Base-by-base conservation (phyloP, 2,888 invertebrate genomes). In the Macrophya alboannulata region DNA sequence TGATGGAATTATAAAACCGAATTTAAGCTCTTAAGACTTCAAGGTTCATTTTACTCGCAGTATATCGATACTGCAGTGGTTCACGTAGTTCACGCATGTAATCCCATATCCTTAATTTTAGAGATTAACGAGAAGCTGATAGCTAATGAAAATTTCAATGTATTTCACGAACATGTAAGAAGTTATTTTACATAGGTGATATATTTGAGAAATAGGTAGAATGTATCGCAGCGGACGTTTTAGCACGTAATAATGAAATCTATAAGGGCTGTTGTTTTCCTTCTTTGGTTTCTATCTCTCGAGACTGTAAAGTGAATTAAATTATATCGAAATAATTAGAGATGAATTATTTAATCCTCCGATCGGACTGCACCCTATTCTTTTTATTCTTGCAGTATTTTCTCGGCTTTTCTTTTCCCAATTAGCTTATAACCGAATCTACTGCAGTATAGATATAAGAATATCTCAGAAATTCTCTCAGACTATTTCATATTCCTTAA, bases 351-450 rank as follows among this genome's bases (percentile, higher is more conserved):
- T 31, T 81, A 62, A 81, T 81, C 62, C 43, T 21, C 43, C 81
- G 59, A 62, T 81, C 40, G 40, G 62, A 74, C 43, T 74, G 45
- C 74, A 45, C 17, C 74, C 25, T 45, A 45, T 81, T 62, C 37
- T 40, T 59, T 62, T 81, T 45, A 1, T 40, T 62, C 43, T 17
- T 81, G 12, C 31, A 31, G 31, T 21, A 40, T 81, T 62, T 62
- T 81, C 43, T 62, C 43, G 43, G 59, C 62, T 81, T 81, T 62
- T 43, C 62, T 62, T 81, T 81, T 81, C 5, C 62, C 81, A 81
- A 81, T 81, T 81, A 81, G 81, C 81, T 81, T 62, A 62, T 62
- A 62, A 62, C 59, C 62, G 43, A 62, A 81, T 62, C 81, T 79
- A n/a, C n/a, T n/a, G n/a, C n/a, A n/a, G 43, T 72, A n/a, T 1